Base-by-base conservation (phyloP, 2,113 vertebrate species). In the Labeo catla region DNA sequence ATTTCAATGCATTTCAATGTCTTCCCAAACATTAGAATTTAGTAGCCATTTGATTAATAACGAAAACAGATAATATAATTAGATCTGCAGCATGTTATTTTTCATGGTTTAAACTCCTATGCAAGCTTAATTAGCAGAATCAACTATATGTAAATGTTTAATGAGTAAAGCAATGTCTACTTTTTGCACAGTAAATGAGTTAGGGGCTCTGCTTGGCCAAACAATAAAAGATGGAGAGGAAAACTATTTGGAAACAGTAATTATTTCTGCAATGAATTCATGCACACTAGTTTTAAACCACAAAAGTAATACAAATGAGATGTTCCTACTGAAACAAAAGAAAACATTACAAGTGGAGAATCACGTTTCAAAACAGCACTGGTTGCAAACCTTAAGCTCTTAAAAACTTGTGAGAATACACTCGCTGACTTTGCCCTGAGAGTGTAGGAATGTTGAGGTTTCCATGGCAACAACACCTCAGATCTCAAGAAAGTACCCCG, bases 391-490 rank as follows among this genome's bases (percentile, higher is more conserved):
- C 34, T 78, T 72, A 47, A 77, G 45, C 61, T n/a, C 70, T 76
- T 8, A 43, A 59, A 49, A 85, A 83, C 77, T 85, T 13, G 34
- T 74, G 28, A 52, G 83, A 68, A 72, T 63, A 47, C 28, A 63
- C n/a, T 49, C 68, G n/a, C 19, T 6, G 50, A 77, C 54, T 61
- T 61, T 59, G 21, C 78, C 79, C 39, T 65, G 57, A 16, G 39
- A 28, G 49, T 73, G 63, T n/a, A 34, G 13, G 47, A 47, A 47
- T 76, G 76, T 61, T 28, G 78, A 81, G 34, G 81, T 85, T 90
- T 85, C 87, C 87, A 85, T 83, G 79, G 65, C 80, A 84, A 90
- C 89, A 76, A 52, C 72, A 81, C 72, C 50, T 23, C 73, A 74
- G 79, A 83, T 84, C 73, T 39, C 39, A 19, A 81, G 54, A 70